A percentile compares a stretch with the other conserved stretches of the same genome.
Evolutionary conservation across 1,140 invertebrate species (phyloP).

Genomic region (Sinonovacula constricta): DNA sequence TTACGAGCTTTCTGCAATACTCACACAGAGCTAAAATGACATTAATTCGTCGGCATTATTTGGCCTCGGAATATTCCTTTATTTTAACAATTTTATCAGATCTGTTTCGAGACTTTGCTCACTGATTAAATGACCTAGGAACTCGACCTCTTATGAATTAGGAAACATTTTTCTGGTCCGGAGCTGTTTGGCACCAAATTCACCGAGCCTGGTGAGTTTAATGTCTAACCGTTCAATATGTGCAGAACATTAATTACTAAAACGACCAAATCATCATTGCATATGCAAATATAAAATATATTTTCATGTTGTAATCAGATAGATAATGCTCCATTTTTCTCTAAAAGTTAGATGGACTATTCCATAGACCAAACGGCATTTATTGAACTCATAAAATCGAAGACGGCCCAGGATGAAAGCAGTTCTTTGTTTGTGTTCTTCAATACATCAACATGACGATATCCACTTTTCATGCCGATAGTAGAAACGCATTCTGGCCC

Average conservation of each 20-base stretch:
- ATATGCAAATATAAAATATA: neutral
- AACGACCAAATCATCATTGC: neutral
- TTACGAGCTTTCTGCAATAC: neutral
- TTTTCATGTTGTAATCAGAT: slow-evolving; percentile 3
- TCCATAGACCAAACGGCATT: neutral
- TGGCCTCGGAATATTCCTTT: neutral
- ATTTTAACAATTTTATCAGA: neutral
- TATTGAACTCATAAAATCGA: neutral
- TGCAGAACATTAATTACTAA: neutral
- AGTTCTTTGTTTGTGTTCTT: neutral
- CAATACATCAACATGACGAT: slow-evolving; percentile 3
- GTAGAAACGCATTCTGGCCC: neutral
- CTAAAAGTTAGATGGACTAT: neutral
- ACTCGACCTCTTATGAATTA: neutral
- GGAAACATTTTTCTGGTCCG: neutral
- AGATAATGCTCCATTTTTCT: neutral
- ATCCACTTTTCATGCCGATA: neutral
- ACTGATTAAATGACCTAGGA: neutral
- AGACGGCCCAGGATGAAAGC: neutral
- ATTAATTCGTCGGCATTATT: neutral
- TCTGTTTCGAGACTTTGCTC: neutral
- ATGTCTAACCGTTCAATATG: neutral
- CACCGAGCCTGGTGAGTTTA: neutral
- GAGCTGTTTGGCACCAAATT: neutral
- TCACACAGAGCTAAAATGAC: neutral